Base-by-base conservation (phyloP, 1,140 invertebrate species). In the Helicorthomorpha holstii region DNA sequence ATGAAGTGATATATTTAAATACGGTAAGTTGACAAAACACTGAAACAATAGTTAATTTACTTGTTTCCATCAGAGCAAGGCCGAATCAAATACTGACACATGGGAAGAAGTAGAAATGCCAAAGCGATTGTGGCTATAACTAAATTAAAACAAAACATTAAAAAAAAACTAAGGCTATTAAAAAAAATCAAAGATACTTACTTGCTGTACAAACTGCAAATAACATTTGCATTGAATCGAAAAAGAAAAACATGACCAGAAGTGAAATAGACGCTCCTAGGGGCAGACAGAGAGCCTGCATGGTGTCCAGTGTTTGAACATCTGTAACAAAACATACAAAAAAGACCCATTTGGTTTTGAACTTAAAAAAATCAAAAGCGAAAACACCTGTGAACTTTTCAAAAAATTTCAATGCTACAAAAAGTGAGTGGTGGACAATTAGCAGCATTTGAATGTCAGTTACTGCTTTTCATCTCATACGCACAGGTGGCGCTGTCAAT, bases 211-310 rank as follows among this genome's bases (percentile, higher is more conserved):
- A 95, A 60, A 96, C 88, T 48, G 92, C 92, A 72, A 97, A 94
- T 3, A 96, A 77, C 74, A 94, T 71, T 71, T 96, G 92, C 83
- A 97, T 92, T 50, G 91, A 95, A 71, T 97, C 92, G 64, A 97
- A 96, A 69, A 95, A 97, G 75, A 96, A 93, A 70, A 96, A 97
- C 92, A 97, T 96, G 55, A 96, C 80, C 21, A 97, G 79, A 52
- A 97, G 75, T 50, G 92, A 94, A 59, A 95, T 82, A 52, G 91
- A 95, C 59, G 93, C 92, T 63, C 90, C 90, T 48, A 97, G 75
- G 50, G 93, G 93, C 66, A 97, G 75, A 74, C 92, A 95, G 59
- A 96, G 76, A 56, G 92, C 93, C 70, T 97, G 92, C 81, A 94
- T 88, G 52, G 90, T 91, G 68, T 95, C 91, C 62, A 97, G 69